Percentiles rank a stretch among this genome's conserved stretches.
These are phyloP conservation scores for Dolichotis patagonum DNA, from an alignment of 2,113 vertebrate genomes.

Conservation along the genomic window DNA sequence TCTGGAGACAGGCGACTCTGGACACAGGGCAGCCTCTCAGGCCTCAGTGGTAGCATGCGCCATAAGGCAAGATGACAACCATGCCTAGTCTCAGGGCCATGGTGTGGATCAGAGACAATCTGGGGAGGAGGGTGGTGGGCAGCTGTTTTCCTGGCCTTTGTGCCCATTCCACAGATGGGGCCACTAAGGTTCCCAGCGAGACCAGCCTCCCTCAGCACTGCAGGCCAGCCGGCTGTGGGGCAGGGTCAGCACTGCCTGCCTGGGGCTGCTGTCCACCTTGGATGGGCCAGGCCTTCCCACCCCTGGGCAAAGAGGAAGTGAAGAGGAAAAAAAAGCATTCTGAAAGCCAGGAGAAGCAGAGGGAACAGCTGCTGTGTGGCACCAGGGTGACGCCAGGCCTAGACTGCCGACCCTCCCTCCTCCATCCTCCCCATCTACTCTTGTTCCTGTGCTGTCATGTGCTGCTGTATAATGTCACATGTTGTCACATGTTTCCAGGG, in stretches of 20 bases:
- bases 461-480: neutral
- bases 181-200: neutral
- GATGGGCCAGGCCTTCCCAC: neutral
- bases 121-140: neutral
- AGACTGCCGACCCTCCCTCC: too few relatives aligned
- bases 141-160: neutral
- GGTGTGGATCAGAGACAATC: neutral
- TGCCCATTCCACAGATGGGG: neutral
- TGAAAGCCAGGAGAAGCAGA: neutral
- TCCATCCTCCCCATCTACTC: neutral
- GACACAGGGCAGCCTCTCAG: neutral
- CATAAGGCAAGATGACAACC: neutral
- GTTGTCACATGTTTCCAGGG: neutral
- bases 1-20: neutral
- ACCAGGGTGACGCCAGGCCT: neutral
- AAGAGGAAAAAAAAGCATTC: neutral
- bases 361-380: neutral
- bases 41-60: neutral
- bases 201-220: neutral
- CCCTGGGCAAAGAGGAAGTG: neutral
- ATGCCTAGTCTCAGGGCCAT: neutral
- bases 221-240: neutral
- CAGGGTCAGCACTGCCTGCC: neutral
- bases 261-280: neutral
- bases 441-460: neutral